phyloP scores from a whole-genome alignment of 2,797 vertebrate species.

The Pangasius krempfi region DNA sequence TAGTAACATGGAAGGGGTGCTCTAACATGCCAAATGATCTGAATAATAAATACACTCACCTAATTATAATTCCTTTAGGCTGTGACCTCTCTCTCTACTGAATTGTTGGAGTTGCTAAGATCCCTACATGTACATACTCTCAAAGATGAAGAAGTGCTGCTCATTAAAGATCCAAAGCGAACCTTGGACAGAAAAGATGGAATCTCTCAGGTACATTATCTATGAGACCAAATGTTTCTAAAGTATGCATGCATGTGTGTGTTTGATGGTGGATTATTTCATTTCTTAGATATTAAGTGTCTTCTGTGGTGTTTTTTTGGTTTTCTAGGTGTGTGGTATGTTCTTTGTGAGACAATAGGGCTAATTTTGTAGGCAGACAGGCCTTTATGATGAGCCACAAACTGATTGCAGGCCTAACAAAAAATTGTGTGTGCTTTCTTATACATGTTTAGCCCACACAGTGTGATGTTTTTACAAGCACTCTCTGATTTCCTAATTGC shows the following conservation, averaged over 20 bases:
- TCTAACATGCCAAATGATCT: background rate
- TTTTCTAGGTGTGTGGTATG: slow-evolving; percentile 36
- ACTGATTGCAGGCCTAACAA: slow-evolving; percentile 65
- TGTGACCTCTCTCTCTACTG: slow-evolving; percentile 78
- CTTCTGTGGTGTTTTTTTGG: slow-evolving; percentile 46
- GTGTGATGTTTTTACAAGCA: slow-evolving; percentile 10
- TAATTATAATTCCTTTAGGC: slow-evolving; percentile 60
- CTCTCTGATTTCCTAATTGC: slow-evolving; percentile 40
- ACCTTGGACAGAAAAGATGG: slow-evolving; percentile 65
- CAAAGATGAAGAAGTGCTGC: slow-evolving; percentile 90
- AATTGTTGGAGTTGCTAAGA: slow-evolving; percentile 86
- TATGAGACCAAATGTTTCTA: background rate
- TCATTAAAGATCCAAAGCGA: slow-evolving; percentile 86
- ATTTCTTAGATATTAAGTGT: slow-evolving; percentile 40
- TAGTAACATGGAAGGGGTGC: background rate
- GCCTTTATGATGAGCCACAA: slow-evolving; percentile 41
- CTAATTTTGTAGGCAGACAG: slow-evolving; percentile 27
- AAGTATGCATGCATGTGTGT: slow-evolving; percentile 28
- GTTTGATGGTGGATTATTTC: slow-evolving; percentile 43
- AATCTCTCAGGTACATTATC: slow-evolving; percentile 53
- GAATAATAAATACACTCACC: background rate
- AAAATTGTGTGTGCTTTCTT: background rate
- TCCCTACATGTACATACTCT: slow-evolving; percentile 85
- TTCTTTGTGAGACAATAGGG: slow-evolving; percentile 52
- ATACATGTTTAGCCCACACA: slow-evolving; percentile 11